Percentiles rank a stretch among this genome's conserved stretches.
These are phyloP conservation scores for Chymomyza fuscimana DNA, from an alignment of 2,888 invertebrate species.

Conservation along the genomic window DNA sequence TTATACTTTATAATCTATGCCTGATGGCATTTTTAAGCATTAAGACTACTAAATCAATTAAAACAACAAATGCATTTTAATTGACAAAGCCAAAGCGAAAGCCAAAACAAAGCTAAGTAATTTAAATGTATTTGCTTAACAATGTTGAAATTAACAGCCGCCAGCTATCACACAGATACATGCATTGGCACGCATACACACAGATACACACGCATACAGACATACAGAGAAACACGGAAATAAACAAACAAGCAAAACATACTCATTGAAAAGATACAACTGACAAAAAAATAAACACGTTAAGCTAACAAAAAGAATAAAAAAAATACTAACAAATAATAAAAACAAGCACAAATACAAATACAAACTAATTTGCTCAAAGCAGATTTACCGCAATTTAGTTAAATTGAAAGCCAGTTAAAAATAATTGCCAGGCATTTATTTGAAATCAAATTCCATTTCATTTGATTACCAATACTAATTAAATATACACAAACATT, in stretches of 20 bases:
- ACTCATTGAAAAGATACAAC: not conserved
- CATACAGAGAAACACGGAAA: not conserved
- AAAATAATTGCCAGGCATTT: slow-evolving; percentile 59
- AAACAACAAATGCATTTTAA: slow-evolving; percentile 3
- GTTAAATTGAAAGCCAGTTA: slow-evolving; percentile 42
- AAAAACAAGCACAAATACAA: not conserved
- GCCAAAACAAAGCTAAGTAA: slow-evolving; percentile 5
- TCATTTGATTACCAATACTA: slow-evolving; percentile 61
- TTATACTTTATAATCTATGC: not conserved
- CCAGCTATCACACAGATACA: not conserved
- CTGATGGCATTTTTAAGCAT: not conserved
- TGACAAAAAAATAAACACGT: not conserved
- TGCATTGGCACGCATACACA: not conserved
- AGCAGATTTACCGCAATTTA: slow-evolving; percentile 61
- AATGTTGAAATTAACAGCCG: not conserved
- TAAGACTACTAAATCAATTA: not conserved
- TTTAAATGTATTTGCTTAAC: not conserved
- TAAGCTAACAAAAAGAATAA: not conserved
- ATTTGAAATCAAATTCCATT: slow-evolving; percentile 46
- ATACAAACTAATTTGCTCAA: slow-evolving; percentile 27
- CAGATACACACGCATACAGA: too few relatives aligned
- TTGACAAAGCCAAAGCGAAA: slow-evolving; percentile 1
- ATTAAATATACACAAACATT: slow-evolving; percentile 52
- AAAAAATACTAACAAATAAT: not conserved
- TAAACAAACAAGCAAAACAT: not conserved